Conservation (phyloP, 2,888 invertebrate species). For the Dryobotodes eremita region DNA sequence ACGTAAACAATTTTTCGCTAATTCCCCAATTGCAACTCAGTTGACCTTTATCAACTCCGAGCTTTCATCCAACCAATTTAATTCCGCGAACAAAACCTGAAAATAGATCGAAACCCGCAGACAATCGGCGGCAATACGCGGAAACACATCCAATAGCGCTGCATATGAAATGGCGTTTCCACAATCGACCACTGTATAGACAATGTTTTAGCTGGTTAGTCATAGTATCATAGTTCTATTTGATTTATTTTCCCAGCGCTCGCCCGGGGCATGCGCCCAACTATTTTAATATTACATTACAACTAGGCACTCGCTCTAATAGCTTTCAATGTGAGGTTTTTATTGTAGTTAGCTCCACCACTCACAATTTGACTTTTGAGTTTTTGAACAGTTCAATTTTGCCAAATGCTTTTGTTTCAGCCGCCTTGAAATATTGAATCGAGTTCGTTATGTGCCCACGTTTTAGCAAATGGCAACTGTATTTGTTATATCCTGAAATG, state of each 20-base stretch:
- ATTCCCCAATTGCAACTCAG: not conserved
- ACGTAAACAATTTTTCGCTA: too few relatives aligned
- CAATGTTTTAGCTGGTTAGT: slow-evolving; percentile 73
- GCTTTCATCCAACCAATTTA: not conserved
- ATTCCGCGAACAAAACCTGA: not conserved
- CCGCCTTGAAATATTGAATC: slow-evolving; percentile 51
- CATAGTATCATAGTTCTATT: slow-evolving; percentile 71
- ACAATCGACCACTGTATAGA: slow-evolving; percentile 48
- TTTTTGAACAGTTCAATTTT: slow-evolving; percentile 65
- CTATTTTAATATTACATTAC: slow-evolving; percentile 83
- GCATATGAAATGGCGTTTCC: slow-evolving; percentile 30
- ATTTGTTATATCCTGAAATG: slow-evolving; percentile 33
- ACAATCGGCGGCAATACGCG: slow-evolving; percentile 19
- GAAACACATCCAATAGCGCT: slow-evolving; percentile 28
- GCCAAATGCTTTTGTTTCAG: slow-evolving; percentile 63
- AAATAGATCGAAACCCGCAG: slow-evolving; percentile 1
- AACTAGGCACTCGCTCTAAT: slow-evolving; percentile 78
- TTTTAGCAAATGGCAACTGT: slow-evolving; percentile 37
- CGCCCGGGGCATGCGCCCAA: slow-evolving; percentile 68
- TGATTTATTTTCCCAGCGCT: slow-evolving; percentile 74
- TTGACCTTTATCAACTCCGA: not conserved
- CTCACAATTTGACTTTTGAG: slow-evolving; percentile 69
- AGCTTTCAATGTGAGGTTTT: slow-evolving; percentile 78
- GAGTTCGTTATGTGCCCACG: slow-evolving; percentile 26
- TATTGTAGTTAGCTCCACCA: slow-evolving; percentile 73